Percentiles rank a stretch among this genome's conserved stretches.
Conservation (phyloP, 2,797 vertebrate genomes). For the Liparis tanakae region DNA sequence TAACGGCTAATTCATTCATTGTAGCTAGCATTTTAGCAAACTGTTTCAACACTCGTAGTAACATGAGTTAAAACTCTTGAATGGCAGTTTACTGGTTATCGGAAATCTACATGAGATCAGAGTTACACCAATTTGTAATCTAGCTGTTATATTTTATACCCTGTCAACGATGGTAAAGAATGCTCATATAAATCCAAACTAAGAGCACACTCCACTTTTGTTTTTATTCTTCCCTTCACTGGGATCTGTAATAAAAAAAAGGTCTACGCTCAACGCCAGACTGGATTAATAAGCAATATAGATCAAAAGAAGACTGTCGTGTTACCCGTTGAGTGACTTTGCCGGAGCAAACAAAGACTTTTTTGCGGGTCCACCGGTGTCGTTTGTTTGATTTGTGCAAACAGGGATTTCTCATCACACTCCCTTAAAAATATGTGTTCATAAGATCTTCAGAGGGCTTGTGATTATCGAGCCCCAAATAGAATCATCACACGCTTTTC, state of each 20-base stretch:
- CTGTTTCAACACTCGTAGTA: too few species aligned
- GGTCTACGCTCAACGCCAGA: constrained; percentile 21
- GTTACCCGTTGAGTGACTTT: constrained; percentile 34
- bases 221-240: background rate
- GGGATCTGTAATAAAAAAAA: constrained; percentile 56
- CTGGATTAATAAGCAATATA: constrained; percentile 57
- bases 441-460: background rate
- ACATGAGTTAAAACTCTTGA: too few species aligned
- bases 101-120: too few species aligned
- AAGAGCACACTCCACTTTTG: constrained; percentile 20
- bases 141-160: background rate
- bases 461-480: constrained; percentile 14
- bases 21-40: too few species aligned
- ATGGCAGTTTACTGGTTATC: too few species aligned
- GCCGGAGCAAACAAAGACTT: constrained; percentile 46
- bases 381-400: constrained; percentile 31
- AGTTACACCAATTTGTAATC: too few species aligned
- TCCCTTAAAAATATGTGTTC: constrained; percentile 16
- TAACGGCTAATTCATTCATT: too few species aligned
- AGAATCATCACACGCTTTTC: constrained; percentile 25
- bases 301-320: constrained; percentile 57
- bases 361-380: constrained; percentile 30
- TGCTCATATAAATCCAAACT: constrained; percentile 45
- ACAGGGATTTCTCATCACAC: constrained; percentile 18
- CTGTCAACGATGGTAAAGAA: constrained; percentile 46